phyloP scores from a whole-genome alignment of 64 coral and sea anemone genomes.

The Actinia tenebrosa region DNA sequence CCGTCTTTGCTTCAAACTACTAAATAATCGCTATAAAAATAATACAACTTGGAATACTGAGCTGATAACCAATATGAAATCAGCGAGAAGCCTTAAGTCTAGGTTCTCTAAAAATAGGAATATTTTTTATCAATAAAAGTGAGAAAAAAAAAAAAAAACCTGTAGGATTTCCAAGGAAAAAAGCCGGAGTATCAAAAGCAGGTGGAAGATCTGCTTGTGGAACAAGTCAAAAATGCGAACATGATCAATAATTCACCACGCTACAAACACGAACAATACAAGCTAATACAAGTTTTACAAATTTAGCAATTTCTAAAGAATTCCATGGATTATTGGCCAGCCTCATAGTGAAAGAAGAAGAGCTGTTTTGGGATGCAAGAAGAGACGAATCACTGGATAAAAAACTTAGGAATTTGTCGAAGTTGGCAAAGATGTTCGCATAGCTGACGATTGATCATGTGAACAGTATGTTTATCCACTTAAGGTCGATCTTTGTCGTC shows the following conservation, averaged over 20 bases:
- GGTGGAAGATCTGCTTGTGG: not conserved
- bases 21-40: not conserved
- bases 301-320: not conserved
- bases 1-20: not conserved
- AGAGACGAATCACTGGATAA: not conserved
- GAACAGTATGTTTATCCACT: not conserved
- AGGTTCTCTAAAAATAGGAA: not conserved
- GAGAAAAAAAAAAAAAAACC: not conserved
- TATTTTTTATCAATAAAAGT: not conserved
- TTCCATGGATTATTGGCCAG: not conserved
- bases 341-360: not conserved
- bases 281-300: not conserved
- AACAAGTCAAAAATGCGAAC: not conserved
- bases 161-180: not conserved
- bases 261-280: not conserved
- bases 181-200: not conserved
- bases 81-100: not conserved
- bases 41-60: not conserved
- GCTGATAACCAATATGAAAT: not conserved
- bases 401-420: not conserved
- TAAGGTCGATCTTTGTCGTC: not conserved
- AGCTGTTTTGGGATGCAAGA: not conserved
- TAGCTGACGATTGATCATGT: not conserved
- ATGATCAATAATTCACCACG: not conserved
- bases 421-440: not conserved